These are phyloP conservation scores for Acronicta leporina DNA, from an alignment of 2,888 invertebrate genomes.

Conservation along the genomic window DNA sequence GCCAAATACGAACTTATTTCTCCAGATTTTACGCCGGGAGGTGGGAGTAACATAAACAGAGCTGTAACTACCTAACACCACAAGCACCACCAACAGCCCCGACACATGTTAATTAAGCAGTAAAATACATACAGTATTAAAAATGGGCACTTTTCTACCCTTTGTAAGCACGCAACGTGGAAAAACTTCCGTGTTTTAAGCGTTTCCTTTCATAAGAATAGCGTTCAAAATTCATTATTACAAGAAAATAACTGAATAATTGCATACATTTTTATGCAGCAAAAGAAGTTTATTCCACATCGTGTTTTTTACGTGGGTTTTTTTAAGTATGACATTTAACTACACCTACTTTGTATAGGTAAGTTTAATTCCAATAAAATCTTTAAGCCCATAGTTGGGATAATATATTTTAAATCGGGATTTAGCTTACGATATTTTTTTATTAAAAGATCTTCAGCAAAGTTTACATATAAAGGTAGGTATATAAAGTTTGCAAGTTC, in stretches of 20 bases:
- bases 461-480: too few species aligned
- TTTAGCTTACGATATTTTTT: too few species aligned
- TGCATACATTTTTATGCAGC: not conserved
- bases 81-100: slow-evolving; percentile 30
- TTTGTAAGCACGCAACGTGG: slow-evolving; percentile 31
- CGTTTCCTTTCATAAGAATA: not conserved
- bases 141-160: slow-evolving; percentile 29
- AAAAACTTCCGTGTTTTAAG: slow-evolving; percentile 20
- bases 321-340: too few species aligned
- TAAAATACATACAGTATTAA: slow-evolving; percentile 39
- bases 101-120: slow-evolving; percentile 48
- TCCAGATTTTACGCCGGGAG: slow-evolving; percentile 17
- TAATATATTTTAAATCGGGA: too few species aligned
- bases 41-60: slow-evolving; percentile 33
- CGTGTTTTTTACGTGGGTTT: too few species aligned
- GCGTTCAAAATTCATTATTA: not conserved
- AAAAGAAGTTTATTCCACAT: not conserved
- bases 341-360: too few species aligned
- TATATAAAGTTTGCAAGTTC: too few species aligned
- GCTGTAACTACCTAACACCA: slow-evolving; percentile 32
- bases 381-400: too few species aligned
- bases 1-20: slow-evolving; percentile 28
- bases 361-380: too few species aligned
- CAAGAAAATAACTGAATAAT: too few species aligned
- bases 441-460: too few species aligned